Base-by-base conservation (phyloP, 2,113 vertebrate species). In the Tetraodon nigroviridis region DNA sequence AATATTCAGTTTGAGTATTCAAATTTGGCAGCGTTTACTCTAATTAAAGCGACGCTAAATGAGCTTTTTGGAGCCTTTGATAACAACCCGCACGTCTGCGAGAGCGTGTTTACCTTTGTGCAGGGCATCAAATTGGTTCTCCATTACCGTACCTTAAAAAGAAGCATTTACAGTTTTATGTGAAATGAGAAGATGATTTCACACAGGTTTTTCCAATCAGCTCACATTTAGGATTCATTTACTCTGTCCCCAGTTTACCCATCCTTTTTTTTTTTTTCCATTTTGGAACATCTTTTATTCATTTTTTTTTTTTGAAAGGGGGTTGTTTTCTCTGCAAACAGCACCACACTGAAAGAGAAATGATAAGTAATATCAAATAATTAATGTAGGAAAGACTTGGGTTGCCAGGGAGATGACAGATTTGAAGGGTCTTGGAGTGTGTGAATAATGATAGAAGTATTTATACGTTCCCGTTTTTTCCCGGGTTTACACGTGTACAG, bases 81-180 rank as follows among this genome's bases (percentile, higher is more conserved):
- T 83, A 74, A 52, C 72, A 55, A 64, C 69, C 71, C 66, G 69
- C 71, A 68, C 71, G 67, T 66, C 70, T 73, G 50, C 58, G 75
- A 81, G 78, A 83, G 70, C 45, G 54, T 83, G 80, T 83, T 90
- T 83, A 83, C 84, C 78, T 88, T 87, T 86, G 53, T 78, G 64
- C 76, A 47, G 45, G 64, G 80, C 78, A 87, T 87, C 84, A 87
- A 86, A 89, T 87, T 85, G 81, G 76, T 86, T 90, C 83, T 78
- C 73, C 74, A 85, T 85, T 77, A 87, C 71, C 19, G 57, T 73
- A 65, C 71, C 74, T 84, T 84, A 82, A 85, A 86, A 84, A 78
- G 71, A 66, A 80, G 61, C 75, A 73, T 81, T 82, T 76, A 78
- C 76, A 81, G 79, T 87, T 88, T 87, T 64, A 78, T 71, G 75